These are phyloP conservation scores for Phengaris alcon DNA, from an alignment of 2,888 invertebrate genomes.

Conservation along the genomic window DNA sequence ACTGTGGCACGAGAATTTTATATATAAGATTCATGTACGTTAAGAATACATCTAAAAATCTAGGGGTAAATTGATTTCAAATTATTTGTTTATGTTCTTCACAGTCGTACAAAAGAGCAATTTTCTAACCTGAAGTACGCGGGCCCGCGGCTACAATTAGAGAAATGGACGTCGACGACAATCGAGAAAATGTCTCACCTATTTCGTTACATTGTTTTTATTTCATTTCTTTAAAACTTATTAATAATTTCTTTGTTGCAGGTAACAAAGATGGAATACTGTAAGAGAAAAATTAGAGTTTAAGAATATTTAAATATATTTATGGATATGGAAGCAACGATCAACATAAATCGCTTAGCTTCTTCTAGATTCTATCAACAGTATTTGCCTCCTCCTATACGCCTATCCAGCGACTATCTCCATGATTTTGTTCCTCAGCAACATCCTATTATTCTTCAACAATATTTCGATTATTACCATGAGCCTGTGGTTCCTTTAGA, in stretches of 20 bases:
- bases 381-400: constrained; percentile 63
- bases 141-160: constrained; percentile 61
- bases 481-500: constrained; percentile 85
- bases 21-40: no score
- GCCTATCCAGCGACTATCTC: constrained; percentile 64
- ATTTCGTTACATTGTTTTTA: constrained; percentile 32
- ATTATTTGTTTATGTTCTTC: background rate
- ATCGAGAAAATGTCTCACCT: constrained; percentile 47
- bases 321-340: constrained; percentile 65
- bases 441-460: constrained; percentile 71
- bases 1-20: no score
- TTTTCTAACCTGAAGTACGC: constrained; percentile 40
- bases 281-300: constrained; percentile 25
- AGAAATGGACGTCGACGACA: constrained; percentile 57
- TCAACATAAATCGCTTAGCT: constrained; percentile 65
- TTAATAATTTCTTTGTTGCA: constrained; percentile 46
- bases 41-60: no score
- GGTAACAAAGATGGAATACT: constrained; percentile 37
- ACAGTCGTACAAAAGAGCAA: constrained; percentile 40
- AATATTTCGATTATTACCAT: constrained; percentile 79
- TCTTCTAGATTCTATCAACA: constrained; percentile 70
- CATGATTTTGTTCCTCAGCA: constrained; percentile 70
- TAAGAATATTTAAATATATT: constrained; percentile 16
- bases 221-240: constrained; percentile 25
- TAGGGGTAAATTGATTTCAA: background rate